Conservation (phyloP, 2,113 vertebrate species). For the Sylvietta virens region DNA sequence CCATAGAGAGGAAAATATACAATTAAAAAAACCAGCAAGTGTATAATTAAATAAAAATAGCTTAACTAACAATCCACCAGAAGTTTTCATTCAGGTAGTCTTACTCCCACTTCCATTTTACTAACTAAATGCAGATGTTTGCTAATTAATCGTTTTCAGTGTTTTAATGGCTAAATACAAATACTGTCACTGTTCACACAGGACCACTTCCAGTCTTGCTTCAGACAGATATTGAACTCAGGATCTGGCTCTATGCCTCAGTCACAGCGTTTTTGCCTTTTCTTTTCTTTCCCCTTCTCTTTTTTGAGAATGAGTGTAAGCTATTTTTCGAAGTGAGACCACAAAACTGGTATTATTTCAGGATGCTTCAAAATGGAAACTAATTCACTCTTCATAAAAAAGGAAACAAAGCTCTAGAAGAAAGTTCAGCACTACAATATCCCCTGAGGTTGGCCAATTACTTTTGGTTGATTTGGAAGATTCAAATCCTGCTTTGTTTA, state of each 20-base stretch:
- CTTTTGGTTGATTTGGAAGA: conserved; percentile 30
- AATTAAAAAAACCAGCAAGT: background rate
- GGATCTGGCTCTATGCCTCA: background rate
- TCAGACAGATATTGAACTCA: background rate
- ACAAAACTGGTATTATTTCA: conserved; percentile 3
- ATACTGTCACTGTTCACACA: background rate
- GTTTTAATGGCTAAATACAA: background rate
- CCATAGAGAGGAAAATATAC: background rate
- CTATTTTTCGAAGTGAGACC: conserved; percentile 15
- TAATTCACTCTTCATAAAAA: conserved; percentile 20
- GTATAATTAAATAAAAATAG: background rate
- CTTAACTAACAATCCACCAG: background rate
- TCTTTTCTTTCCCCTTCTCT: background rate
- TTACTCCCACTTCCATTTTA: background rate
- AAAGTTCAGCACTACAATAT: background rate
- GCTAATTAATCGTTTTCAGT: background rate
- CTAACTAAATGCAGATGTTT: background rate
- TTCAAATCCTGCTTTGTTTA: conserved; percentile 53
- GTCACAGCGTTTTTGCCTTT: background rate
- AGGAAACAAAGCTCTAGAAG: conserved; percentile 24
- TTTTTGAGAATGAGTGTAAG: background rate
- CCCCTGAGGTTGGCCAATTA: conserved; percentile 12
- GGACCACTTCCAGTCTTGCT: background rate
- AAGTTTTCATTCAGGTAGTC: background rate
- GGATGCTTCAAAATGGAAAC: background rate